These are phyloP conservation scores for Microcaecilia unicolor DNA, from an alignment of 2,797 vertebrate genomes.

Conservation along the genomic window DNA sequence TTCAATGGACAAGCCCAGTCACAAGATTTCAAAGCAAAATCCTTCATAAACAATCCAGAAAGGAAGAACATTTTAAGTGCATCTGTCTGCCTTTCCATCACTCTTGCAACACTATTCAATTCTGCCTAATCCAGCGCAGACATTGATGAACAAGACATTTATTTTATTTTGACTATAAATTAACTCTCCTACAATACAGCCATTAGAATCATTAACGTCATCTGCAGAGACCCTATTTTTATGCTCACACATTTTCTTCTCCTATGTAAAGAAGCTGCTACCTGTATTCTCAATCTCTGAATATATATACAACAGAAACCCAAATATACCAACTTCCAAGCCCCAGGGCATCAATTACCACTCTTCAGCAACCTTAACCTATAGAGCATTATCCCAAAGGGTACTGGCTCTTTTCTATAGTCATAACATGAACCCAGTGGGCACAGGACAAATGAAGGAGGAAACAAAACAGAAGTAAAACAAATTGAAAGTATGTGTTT, in stretches of 20 bases:
- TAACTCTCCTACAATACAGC: slow-evolving; percentile 4
- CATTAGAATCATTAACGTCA: slow-evolving; percentile 8
- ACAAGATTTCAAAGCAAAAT: neutral
- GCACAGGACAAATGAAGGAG: neutral
- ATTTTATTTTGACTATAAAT: slow-evolving; percentile 16
- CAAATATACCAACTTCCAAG: too few relatives aligned
- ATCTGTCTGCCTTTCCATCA: slow-evolving; percentile 14
- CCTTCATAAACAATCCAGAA: too few relatives aligned
- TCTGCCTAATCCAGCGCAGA: slow-evolving; percentile 4
- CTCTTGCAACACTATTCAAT: neutral
- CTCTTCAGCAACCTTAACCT: neutral
- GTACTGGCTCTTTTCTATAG: too few relatives aligned
- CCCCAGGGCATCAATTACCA: too few relatives aligned
- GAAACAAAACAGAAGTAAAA: slow-evolving; percentile 4
- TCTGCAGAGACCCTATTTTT: neutral
- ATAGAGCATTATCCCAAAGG: too few relatives aligned
- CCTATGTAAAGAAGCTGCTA: neutral
- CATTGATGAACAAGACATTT: neutral
- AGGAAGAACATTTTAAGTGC: too few relatives aligned
- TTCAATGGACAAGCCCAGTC: slow-evolving; percentile 9
- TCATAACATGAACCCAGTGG: neutral
- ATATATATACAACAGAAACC: too few relatives aligned
- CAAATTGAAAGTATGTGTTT: neutral
- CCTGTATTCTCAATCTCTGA: neutral
- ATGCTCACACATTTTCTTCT: neutral